phyloP scores from a whole-genome alignment of 2,797 vertebrate genomes.

The Astyanax mexicanus region DNA sequence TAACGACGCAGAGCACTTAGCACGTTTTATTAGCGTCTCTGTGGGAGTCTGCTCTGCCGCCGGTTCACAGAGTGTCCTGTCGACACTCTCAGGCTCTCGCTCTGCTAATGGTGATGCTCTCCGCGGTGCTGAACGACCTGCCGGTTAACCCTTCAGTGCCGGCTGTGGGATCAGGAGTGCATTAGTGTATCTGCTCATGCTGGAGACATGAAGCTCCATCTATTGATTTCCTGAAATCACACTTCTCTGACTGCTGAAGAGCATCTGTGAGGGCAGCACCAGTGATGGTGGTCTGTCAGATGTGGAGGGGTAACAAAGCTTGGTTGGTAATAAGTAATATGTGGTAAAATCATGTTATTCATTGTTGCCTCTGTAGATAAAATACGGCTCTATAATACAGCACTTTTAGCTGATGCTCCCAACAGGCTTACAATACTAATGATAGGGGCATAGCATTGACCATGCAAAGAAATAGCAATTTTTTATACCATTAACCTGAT shows the following conservation, averaged over 20 bases:
- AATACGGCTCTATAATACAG: too few species aligned
- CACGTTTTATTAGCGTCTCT: conserved; percentile 33
- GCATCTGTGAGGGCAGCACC: not conserved
- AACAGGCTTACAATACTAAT: too few species aligned
- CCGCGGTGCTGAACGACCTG: conserved; percentile 34
- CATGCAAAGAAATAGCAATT: too few species aligned
- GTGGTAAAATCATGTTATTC: too few species aligned
- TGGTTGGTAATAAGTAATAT: not conserved
- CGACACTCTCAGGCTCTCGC: not conserved
- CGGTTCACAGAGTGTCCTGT: conserved; percentile 40
- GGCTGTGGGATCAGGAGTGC: not conserved
- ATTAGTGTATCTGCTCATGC: not conserved
- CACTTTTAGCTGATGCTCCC: too few species aligned
- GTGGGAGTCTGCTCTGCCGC: conserved; percentile 10
- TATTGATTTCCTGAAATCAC: not conserved
- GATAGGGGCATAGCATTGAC: too few species aligned
- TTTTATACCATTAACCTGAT: too few species aligned
- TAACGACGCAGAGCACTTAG: conserved; percentile 37
- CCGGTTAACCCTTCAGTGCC: not conserved
- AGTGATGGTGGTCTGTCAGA: not conserved
- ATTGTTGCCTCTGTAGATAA: too few species aligned
- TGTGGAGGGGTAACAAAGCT: too few species aligned
- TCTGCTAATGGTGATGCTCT: conserved; percentile 27
- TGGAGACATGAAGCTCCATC: not conserved
- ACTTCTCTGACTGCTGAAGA: not conserved